Conservation (phyloP, 2,113 vertebrate species). For the Pluvianellus socialis region DNA sequence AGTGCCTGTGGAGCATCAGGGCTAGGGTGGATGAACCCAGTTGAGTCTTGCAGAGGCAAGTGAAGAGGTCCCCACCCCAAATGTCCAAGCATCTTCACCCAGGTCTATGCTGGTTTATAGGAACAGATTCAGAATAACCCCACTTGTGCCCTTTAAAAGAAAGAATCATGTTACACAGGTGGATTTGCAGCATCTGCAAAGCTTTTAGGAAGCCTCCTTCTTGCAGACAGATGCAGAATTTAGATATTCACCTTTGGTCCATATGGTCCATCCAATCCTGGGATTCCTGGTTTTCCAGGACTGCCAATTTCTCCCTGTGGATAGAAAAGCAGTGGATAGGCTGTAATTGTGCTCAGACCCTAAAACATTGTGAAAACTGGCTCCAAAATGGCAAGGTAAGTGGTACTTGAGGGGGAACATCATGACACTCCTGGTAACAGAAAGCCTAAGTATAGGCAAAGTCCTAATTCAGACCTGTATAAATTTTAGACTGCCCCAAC, state of each 20-base stretch:
- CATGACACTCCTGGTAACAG: neutral
- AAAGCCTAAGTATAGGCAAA: neutral
- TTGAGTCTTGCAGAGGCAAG: neutral
- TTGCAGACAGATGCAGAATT: neutral
- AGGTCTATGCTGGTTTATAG: neutral
- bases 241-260: constrained; percentile 78
- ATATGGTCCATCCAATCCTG: constrained; percentile 72
- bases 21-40: accelerated
- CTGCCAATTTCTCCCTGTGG: constrained; percentile 80
- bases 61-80: neutral
- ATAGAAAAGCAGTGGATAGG: neutral
- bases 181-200: neutral
- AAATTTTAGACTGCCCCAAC: neutral
- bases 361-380: neutral
- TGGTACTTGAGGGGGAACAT: neutral
- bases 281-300: constrained; percentile 75
- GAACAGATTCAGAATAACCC: neutral
- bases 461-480: neutral
- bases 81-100: neutral
- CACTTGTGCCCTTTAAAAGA: neutral
- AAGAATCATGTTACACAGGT: accelerated
- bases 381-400: neutral
- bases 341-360: neutral
- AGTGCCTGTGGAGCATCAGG: neutral
- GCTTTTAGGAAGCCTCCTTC: neutral